phyloP scores from a whole-genome alignment of 2,888 invertebrate species.

The Cryptophagus acutangulus region DNA sequence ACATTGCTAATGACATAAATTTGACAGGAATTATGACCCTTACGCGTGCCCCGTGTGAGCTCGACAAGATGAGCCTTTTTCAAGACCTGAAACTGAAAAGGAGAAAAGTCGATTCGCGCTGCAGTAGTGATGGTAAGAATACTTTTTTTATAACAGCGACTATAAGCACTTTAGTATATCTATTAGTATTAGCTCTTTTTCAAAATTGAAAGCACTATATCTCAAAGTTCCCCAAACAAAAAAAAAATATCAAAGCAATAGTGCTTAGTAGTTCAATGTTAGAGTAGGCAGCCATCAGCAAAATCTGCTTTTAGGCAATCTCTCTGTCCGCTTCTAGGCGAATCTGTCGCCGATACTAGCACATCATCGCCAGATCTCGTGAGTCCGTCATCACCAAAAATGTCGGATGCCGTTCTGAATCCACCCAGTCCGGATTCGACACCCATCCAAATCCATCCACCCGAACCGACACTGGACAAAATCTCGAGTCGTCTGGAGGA shows the following conservation, averaged over 20 bases:
- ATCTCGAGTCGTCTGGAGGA: constrained; percentile 49
- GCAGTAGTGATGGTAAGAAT: constrained; percentile 88
- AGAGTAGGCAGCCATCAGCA: constrained; percentile 43
- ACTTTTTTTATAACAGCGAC: too few relatives aligned
- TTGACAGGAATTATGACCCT: constrained; percentile 98
- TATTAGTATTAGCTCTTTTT: too few relatives aligned
- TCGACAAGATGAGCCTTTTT: constrained; percentile 98
- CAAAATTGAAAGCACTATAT: too few relatives aligned
- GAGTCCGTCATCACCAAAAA: constrained; percentile 79
- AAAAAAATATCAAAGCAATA: constrained; percentile 2
- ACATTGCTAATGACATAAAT: too few relatives aligned
- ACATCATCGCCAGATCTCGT: constrained; percentile 85
- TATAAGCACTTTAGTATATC: too few relatives aligned
- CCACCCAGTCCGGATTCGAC: constrained; percentile 59
- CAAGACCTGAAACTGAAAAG: constrained; percentile 97
- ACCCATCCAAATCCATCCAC: constrained; percentile 50
- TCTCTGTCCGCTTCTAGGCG: constrained; percentile 62
- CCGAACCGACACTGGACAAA: constrained; percentile 52
- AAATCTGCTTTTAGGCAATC: constrained; percentile 46
- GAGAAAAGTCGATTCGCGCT: constrained; percentile 95
- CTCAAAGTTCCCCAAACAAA: too few relatives aligned
- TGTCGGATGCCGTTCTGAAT: constrained; percentile 57
- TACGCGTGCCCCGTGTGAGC: constrained; percentile 95
- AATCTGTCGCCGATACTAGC: constrained; percentile 89
- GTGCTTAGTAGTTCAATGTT: constrained; percentile 26